A percentile compares a stretch with the other conserved stretches of the same genome.
Conservation (phyloP, 2,113 vertebrate species). For the Ceratotherium simum region DNA sequence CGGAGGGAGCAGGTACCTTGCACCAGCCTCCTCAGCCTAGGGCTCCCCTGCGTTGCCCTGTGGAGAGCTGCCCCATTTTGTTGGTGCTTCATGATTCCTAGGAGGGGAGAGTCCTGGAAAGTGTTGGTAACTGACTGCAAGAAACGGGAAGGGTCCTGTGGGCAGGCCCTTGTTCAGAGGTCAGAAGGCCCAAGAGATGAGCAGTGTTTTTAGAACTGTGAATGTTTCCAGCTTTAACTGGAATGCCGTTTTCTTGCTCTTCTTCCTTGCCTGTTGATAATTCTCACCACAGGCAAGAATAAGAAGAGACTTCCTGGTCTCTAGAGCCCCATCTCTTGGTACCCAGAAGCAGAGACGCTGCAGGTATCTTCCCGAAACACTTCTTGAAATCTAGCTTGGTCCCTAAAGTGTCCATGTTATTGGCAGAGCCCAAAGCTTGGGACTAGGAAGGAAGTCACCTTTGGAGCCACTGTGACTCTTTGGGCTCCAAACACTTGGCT, state of each 20-base stretch:
- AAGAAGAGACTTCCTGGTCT: background rate
- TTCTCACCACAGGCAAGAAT: background rate
- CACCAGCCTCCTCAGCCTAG: background rate
- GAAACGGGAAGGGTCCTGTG: background rate
- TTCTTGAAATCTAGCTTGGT: background rate
- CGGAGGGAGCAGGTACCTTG: background rate
- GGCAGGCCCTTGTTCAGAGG: background rate
- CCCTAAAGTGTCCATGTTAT: background rate
- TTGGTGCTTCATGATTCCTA: background rate
- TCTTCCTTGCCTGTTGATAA: background rate
- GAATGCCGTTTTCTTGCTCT: background rate
- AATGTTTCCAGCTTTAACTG: background rate
- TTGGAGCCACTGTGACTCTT: background rate
- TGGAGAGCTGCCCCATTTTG: background rate
- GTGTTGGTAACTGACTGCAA: background rate
- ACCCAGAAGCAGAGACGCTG: background rate
- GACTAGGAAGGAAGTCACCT: background rate
- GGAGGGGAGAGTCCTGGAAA: background rate
- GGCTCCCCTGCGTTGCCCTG: accelerated
- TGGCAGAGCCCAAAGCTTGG: background rate
- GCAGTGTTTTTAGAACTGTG: background rate
- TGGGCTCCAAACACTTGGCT: background rate
- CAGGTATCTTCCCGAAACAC: background rate
- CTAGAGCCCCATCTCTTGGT: background rate
- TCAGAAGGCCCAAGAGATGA: background rate